Evolutionary conservation across 2,113 vertebrate species (phyloP).

Genomic region (Elachura formosa): DNA sequence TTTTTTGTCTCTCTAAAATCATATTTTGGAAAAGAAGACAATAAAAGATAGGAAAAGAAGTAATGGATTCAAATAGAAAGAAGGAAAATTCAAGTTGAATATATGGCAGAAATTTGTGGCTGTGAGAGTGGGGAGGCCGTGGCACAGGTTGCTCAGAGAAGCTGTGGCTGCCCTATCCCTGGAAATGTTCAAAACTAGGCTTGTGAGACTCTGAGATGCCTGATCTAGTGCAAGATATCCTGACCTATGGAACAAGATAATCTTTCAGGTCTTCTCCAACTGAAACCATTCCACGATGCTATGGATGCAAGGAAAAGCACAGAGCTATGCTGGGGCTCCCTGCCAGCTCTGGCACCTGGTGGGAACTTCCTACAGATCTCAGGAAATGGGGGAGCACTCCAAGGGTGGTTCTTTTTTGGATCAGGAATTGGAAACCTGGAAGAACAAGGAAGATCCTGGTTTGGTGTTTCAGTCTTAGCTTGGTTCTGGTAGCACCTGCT

Average conservation of each 20-base stretch:
- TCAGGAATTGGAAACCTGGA: neutral
- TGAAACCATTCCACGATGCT: neutral
- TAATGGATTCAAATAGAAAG: neutral
- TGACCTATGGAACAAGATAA: neutral
- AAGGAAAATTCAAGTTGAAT: neutral
- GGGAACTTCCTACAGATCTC: neutral
- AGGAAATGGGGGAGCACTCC: neutral
- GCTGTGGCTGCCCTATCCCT: neutral
- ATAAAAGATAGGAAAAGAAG: neutral
- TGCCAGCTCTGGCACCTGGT: neutral
- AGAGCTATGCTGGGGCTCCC: neutral
- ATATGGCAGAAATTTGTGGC: neutral
- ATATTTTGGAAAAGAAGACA: neutral
- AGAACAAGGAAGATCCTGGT: neutral
- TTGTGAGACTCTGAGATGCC: neutral
- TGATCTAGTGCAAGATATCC: neutral
- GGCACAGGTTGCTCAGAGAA: neutral
- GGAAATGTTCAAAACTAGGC: neutral
- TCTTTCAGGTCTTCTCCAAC: neutral
- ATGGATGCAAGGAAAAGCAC: neutral
- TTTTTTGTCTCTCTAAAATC: neutral
- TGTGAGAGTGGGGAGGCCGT: neutral
- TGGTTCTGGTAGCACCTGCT: neutral
- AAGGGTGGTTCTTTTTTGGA: neutral
- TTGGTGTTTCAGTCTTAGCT: neutral